Percentiles rank a stretch among this genome's conserved stretches.
Evolutionary conservation across 2,888 invertebrate species (phyloP).

Genomic region (Temnothorax unifasciatus): DNA sequence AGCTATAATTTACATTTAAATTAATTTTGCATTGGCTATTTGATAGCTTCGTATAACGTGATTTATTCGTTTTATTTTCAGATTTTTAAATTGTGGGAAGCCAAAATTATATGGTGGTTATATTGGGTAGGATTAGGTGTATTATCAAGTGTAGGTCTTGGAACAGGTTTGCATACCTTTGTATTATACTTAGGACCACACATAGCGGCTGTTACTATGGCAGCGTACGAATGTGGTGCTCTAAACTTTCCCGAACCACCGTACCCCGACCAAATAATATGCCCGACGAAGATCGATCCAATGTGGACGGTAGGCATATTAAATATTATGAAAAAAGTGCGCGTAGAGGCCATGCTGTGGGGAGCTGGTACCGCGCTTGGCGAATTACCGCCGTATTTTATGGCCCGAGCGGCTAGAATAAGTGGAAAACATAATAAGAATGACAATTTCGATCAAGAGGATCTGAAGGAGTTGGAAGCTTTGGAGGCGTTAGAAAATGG

Average conservation of each 20-base stretch:
- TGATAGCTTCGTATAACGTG: background rate
- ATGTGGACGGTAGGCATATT: constrained; percentile 92
- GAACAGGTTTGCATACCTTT: constrained; percentile 99
- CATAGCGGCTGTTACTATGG: constrained; percentile 98
- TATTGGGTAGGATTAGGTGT: constrained; percentile 98
- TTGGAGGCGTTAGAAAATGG: constrained; percentile 89
- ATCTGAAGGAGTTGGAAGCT: constrained; percentile 92
- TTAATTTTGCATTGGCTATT: background rate
- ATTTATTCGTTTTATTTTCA: constrained; percentile 69
- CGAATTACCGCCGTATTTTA: constrained; percentile 99
- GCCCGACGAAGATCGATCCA: constrained; percentile 91
- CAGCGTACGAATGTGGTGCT: constrained; percentile 98
- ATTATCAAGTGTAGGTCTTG: constrained; percentile 98
- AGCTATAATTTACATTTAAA: background rate
- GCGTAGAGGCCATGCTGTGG: constrained; percentile 99
- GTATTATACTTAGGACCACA: constrained; percentile 99
- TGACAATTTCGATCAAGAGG: constrained; percentile 89
- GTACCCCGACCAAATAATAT: constrained; percentile 99
- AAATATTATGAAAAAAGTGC: constrained; percentile 97
- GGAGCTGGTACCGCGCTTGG: constrained; percentile 99
- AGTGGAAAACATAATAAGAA: constrained; percentile 81
- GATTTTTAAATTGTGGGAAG: constrained; percentile 83
- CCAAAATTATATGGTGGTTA: constrained; percentile 90
- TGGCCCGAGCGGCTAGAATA: constrained; percentile 97
- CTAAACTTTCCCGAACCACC: constrained; percentile 99